phyloP scores from a whole-genome alignment of 2,888 invertebrate genomes.

The Hypsopygia costalis region DNA sequence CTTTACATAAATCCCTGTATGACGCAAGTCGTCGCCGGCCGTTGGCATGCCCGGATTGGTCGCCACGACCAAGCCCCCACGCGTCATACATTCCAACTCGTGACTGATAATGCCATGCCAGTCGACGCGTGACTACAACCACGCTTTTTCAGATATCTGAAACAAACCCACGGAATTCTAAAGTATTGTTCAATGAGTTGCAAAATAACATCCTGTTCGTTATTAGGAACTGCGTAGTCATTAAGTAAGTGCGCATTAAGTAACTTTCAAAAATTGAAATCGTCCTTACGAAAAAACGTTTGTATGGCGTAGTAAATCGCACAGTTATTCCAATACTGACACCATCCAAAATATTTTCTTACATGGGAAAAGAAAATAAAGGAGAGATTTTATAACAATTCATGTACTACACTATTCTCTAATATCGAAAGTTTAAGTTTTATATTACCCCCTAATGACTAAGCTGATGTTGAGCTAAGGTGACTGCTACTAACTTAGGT shows the following conservation, averaged over 20 bases:
- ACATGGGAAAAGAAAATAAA: too few relatives aligned
- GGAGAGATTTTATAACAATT: too few relatives aligned
- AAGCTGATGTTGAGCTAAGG: too few relatives aligned
- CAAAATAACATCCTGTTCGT: background rate
- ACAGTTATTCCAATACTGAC: too few relatives aligned
- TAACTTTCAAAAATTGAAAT: too few relatives aligned
- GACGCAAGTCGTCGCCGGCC: slow-evolving; percentile 13
- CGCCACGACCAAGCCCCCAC: slow-evolving; percentile 53
- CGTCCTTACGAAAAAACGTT: too few relatives aligned
- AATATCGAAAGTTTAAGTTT: too few relatives aligned
- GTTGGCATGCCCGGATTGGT: slow-evolving; percentile 40
- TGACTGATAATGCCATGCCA: slow-evolving; percentile 25
- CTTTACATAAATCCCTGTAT: slow-evolving; percentile 12
- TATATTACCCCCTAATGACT: too few relatives aligned
- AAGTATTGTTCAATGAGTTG: slow-evolving; percentile 3
- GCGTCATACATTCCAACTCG: slow-evolving; percentile 47
- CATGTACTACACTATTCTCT: too few relatives aligned
- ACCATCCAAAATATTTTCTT: too few relatives aligned
- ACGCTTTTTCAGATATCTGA: slow-evolving; percentile 16
- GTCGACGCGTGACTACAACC: slow-evolving; percentile 37
- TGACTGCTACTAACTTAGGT: too few relatives aligned
- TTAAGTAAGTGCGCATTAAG: background rate
- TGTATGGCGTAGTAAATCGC: too few relatives aligned
- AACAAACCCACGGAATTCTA: slow-evolving; percentile 6
- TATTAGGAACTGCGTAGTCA: background rate